Base-by-base conservation (phyloP, 2,113 vertebrate genomes). In the Lepisosteus osseus region DNA sequence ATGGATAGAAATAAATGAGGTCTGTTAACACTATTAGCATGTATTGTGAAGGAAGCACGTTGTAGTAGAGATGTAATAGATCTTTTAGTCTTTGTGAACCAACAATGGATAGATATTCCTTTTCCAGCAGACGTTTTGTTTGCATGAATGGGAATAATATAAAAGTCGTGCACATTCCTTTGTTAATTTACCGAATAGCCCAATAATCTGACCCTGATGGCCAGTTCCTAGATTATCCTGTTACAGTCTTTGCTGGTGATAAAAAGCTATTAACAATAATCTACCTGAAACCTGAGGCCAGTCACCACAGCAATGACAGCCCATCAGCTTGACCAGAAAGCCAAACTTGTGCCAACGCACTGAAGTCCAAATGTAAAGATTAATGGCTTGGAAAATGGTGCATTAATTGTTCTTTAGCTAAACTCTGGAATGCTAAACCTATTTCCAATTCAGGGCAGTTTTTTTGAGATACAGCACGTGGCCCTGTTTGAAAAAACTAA, bases 331-430 rank as follows among this genome's bases (percentile, higher is more conserved):
- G 15, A 3, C 9, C 7, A 43, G 11, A 11, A n/a, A 44, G 43
- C 57, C 65, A 61, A 13, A 51, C 72, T 43, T 67, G 71, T 44
- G 41, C 43, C 42, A 13, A 44, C 42, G 44, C 61, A 65, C 61
- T 69, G 65, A 64, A 62, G 67, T 29, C 40, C 47, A 47, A 6
- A 74, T 76, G 83, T 86, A 86, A 88, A 84, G 89, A 78, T 83
- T 87, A 88, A 80, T 83, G 85, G 83, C 84, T 82, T 87, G 83
- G 74, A 86, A 78, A 85, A 56, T 61, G 71, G 75, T 78, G 72
- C 70, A 65, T 82, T 67, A 78, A 78, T 80, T 70, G 65, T 73
- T 76, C 79, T 81, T 75, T 69, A 55, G 78, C 15, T 68, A 79
- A 86, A 86, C 77, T 61, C 80, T 79, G 67, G 68, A 80, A 82